Conservation (phyloP, 2,888 invertebrate species). For the Nebria brevicollis region DNA sequence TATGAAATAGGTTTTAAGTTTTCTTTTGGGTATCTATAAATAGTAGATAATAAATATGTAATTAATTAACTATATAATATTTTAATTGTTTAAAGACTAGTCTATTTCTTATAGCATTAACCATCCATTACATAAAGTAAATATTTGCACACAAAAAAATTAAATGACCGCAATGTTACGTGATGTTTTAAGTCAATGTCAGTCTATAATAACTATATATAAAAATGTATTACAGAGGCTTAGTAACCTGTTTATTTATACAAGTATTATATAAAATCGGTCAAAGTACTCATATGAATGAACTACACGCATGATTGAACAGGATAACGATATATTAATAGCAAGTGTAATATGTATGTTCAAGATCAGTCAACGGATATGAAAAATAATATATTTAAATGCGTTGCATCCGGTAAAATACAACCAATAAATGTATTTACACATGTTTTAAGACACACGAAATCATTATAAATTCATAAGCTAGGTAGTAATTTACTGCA, state of each 20-base stretch:
- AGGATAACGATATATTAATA: neutral
- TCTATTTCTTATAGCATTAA: too few species aligned
- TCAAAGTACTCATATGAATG: neutral
- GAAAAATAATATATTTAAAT: slow-evolving; percentile 1
- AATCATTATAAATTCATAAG: neutral
- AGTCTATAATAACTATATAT: neutral
- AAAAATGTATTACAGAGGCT: neutral
- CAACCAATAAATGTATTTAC: neutral
- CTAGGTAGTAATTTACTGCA: neutral
- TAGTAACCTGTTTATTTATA: slow-evolving; percentile 1
- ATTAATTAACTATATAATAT: too few species aligned
- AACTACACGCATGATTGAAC: neutral
- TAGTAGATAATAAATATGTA: too few species aligned
- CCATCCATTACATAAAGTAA: too few species aligned
- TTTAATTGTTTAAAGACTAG: too few species aligned
- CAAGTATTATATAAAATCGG: neutral
- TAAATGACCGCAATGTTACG: too few species aligned
- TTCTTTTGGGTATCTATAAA: too few species aligned
- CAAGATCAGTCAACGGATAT: neutral
- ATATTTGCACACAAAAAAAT: too few species aligned
- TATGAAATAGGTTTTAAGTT: too few species aligned
- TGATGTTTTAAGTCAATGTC: too few species aligned
- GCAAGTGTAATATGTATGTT: neutral
- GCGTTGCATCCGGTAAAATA: slow-evolving; percentile 1
- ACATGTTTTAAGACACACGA: slow-evolving; percentile 1